These are phyloP conservation scores for Diorhabda carinulata DNA, from an alignment of 1,140 invertebrate species.

Conservation along the genomic window DNA sequence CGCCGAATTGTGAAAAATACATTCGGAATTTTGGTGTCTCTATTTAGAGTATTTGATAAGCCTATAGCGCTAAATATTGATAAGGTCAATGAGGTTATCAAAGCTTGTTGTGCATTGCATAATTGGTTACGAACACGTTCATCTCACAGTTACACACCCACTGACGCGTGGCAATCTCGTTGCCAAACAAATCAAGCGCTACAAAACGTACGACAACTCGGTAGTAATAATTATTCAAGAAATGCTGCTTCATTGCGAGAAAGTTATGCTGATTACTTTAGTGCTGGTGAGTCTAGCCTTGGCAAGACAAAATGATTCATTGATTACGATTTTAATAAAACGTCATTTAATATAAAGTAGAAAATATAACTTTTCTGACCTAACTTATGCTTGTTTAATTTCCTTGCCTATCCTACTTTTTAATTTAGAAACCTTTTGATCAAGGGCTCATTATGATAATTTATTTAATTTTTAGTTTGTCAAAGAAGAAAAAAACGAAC, in stretches of 20 bases:
- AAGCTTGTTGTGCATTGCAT: conserved; percentile 16
- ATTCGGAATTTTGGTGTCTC: conserved; percentile 14
- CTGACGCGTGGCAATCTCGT: neutral
- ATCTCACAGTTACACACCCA: conserved; percentile 4
- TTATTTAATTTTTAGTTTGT: no score
- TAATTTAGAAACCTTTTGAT: no score
- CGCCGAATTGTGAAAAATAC: conserved; percentile 38
- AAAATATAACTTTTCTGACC: no score
- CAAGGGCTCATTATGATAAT: no score
- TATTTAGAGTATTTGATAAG: conserved; percentile 20
- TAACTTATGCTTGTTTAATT: no score
- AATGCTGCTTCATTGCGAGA: neutral
- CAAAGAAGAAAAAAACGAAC: no score
- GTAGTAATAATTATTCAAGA: neutral
- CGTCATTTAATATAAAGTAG: no score
- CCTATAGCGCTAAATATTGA: conserved; percentile 3
- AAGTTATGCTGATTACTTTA: neutral
- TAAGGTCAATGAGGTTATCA: conserved; percentile 2
- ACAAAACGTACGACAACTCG: neutral
- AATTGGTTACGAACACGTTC: conserved; percentile 19
- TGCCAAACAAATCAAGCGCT: neutral
- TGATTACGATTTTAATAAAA: neutral
- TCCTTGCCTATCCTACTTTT: no score
- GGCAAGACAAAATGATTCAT: neutral
- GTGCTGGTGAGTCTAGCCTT: neutral